Base-by-base conservation (phyloP, 2,797 vertebrate genomes). In the Argya squamiceps region DNA sequence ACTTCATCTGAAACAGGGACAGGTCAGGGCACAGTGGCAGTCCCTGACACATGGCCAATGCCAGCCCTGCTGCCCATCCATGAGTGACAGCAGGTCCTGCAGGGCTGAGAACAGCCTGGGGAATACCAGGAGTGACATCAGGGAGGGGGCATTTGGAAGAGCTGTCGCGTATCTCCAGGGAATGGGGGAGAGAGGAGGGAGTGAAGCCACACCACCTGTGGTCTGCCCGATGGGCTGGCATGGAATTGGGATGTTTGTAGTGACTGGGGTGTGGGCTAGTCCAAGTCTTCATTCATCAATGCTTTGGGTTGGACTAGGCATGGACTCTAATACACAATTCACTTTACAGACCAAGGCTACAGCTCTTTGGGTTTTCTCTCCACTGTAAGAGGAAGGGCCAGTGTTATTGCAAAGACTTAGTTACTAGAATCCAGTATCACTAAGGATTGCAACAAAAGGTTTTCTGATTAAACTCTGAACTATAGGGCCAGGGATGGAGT, bases 21-120 rank as follows among this genome's bases (percentile, higher is more conserved):
- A 1, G 24, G 29, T 12, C 39, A 43, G 47, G 60, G 60, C n/a
- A 55, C 67, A 32, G 68, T 43, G 75, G 58, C 63, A 26, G 63
- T 62, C 50, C 56, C 16, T 13, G 41, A 30, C 3, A 10, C 4
- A 2, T 32, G 64, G 80, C n/a, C 1, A 2, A 0, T 47, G 79
- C 30, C 79, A 80, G 50, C 4, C 5, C 36, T 3, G 0, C 39
- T 79, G 68, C 49, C 47, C 2, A 2, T 68, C 49, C 2, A 0
- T 32, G 8, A 73, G 68, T 2, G 1, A 55, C 0, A 2, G 43
- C 0, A 0, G 26, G 37, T 15, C 7, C 53, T 58, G 1, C 32
- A 49, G 15, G 20, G 39, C 37, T 71, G 67, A 60, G 15, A 59
- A 79, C 32, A 55, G 58, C 23, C 53, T 7, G 1, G 18, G n/a